These are phyloP conservation scores for Holcopasites calliopsidis DNA, from an alignment of 1,140 invertebrate genomes.

Conservation along the genomic window DNA sequence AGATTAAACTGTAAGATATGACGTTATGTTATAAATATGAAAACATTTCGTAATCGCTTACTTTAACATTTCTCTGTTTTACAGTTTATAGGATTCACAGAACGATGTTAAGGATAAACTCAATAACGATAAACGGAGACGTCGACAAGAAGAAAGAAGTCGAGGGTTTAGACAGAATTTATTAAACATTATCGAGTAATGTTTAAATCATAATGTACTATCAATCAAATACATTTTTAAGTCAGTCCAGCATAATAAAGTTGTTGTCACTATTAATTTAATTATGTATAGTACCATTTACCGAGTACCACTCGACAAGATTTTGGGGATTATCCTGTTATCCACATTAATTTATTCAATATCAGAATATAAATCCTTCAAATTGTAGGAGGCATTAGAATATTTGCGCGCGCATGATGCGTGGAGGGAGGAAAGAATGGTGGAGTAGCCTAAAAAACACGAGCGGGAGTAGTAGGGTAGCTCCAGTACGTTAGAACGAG, in stretches of 20 bases:
- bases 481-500: not conserved
- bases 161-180: constrained; percentile 75
- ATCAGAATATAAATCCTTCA: too few relatives aligned
- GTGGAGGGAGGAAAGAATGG: not conserved
- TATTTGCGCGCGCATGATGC: not conserved
- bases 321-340: too few relatives aligned
- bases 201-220: not conserved
- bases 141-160: constrained; percentile 76
- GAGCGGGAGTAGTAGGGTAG: not conserved
- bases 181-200: constrained; percentile 49
- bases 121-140: constrained; percentile 80
- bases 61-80: constrained; percentile 49
- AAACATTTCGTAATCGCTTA: not conserved
- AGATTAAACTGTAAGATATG: constrained; percentile 85
- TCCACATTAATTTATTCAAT: too few relatives aligned
- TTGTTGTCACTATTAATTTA: not conserved
- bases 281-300: not conserved
- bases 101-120: constrained; percentile 88
- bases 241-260: not conserved
- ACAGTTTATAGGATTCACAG: constrained; percentile 84
- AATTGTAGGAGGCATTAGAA: too few relatives aligned
- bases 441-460: too few relatives aligned
- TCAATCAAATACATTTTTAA: not conserved
- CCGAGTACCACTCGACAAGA: too few relatives aligned
- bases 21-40: not conserved